Conservation (phyloP, 2,888 invertebrate genomes). For the Matsumyia berberina region DNA sequence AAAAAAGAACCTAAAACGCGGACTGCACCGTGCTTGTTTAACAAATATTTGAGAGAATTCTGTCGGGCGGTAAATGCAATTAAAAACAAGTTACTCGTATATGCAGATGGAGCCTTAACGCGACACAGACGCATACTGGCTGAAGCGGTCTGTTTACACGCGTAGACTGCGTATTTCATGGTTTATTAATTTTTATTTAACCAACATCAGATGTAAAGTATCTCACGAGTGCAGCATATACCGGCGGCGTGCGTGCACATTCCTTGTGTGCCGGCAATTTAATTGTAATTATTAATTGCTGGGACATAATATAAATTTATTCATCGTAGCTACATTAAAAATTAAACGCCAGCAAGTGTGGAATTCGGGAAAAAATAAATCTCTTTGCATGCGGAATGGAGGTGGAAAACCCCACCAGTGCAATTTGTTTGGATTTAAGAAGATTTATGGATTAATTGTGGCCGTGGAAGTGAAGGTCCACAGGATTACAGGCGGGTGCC, state of each 20-base stretch:
- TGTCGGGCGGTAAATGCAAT: slow-evolving; percentile 49
- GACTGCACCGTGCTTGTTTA: slow-evolving; percentile 42
- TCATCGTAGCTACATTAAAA: slow-evolving; percentile 61
- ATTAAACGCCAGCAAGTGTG: slow-evolving; percentile 56
- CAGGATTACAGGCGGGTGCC: background rate
- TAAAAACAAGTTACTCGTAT: slow-evolving; percentile 53
- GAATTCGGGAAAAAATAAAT: slow-evolving; percentile 50
- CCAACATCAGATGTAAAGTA: slow-evolving; percentile 60
- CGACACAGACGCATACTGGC: background rate
- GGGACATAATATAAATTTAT: slow-evolving; percentile 68
- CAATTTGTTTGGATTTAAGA: slow-evolving; percentile 14
- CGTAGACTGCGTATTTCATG: slow-evolving; percentile 69
- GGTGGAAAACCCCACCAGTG: background rate
- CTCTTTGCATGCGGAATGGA: background rate
- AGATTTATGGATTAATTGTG: slow-evolving; percentile 45
- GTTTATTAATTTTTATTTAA: slow-evolving; percentile 76
- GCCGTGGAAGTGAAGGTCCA: background rate
- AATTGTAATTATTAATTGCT: slow-evolving; percentile 75
- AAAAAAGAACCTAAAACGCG: slow-evolving; percentile 30
- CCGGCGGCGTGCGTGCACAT: background rate
- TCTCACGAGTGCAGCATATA: slow-evolving; percentile 39
- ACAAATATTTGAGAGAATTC: slow-evolving; percentile 56
- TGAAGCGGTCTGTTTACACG: slow-evolving; percentile 20
- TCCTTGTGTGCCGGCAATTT: slow-evolving; percentile 58
- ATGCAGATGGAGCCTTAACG: slow-evolving; percentile 13